These are phyloP conservation scores for Cheirogaleus medius DNA, from an alignment of 2,113 vertebrate genomes.

Conservation along the genomic window DNA sequence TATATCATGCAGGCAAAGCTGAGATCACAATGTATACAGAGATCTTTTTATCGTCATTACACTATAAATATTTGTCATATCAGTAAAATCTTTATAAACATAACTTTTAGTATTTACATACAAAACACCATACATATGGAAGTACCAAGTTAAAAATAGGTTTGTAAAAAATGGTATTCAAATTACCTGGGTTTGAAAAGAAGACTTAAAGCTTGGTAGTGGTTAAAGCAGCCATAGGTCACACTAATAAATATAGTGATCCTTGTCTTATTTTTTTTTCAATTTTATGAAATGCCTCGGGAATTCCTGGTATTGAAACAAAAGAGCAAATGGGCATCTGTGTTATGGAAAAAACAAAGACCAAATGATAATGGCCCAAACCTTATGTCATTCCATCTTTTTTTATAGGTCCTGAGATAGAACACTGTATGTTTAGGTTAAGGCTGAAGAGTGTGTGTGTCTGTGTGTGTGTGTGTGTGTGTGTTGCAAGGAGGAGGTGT, in stretches of 20 bases:
- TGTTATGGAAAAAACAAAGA: not conserved
- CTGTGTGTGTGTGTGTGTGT: not conserved
- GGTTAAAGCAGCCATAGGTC: not conserved
- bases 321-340: not conserved
- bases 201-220: not conserved
- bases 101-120: not conserved
- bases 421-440: not conserved
- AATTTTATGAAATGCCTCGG: not conserved
- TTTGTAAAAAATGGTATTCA: not conserved
- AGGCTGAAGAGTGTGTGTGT: not conserved
- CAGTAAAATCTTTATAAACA: not conserved
- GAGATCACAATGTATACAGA: not conserved
- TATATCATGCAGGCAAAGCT: not conserved
- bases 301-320: not conserved
- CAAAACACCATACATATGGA: not conserved
- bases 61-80: not conserved
- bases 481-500: not conserved
- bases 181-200: not conserved
- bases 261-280: not conserved
- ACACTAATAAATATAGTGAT: not conserved
- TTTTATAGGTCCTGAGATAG: not conserved
- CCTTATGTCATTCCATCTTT: not conserved
- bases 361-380: not conserved
- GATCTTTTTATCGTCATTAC: not conserved
- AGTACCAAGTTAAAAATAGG: not conserved